Conservation (phyloP, 92 coral and sea anemone genomes). For the Epizoanthus rinbou region DNA sequence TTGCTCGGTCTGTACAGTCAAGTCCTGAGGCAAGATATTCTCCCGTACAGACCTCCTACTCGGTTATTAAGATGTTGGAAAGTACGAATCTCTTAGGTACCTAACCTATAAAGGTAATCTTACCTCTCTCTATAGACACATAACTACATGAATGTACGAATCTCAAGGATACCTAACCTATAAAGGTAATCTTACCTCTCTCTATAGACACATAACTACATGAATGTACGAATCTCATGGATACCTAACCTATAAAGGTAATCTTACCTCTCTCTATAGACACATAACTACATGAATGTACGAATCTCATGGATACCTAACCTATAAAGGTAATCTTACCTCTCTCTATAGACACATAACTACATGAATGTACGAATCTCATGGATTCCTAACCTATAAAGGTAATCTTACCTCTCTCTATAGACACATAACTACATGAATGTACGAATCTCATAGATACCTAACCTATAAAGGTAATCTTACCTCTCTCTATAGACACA, state of each 20-base stretch:
- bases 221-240: not conserved
- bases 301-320: not conserved
- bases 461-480: not conserved
- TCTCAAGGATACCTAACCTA: not conserved
- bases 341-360: slow-evolving; percentile 4
- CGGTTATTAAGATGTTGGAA: too few relatives aligned
- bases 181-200: not conserved
- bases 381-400: not conserved
- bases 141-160: not conserved
- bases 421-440: too few relatives aligned
- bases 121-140: slow-evolving; percentile 20
- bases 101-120: not conserved
- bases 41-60: too few relatives aligned
- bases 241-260: not conserved
- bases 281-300: not conserved
- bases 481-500: slow-evolving; percentile 21
- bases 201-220: not conserved
- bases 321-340: not conserved
- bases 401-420: slow-evolving; percentile 18
- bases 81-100: not conserved
- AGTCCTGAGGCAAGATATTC: too few relatives aligned
- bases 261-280: slow-evolving; percentile 26
- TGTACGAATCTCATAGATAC: not conserved
- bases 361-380: not conserved
- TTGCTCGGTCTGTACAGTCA: too few relatives aligned